Percentiles rank a stretch among this genome's conserved stretches.
phyloP scores from a whole-genome alignment of 2,888 invertebrate genomes.

The Elgonia sp. region DNA sequence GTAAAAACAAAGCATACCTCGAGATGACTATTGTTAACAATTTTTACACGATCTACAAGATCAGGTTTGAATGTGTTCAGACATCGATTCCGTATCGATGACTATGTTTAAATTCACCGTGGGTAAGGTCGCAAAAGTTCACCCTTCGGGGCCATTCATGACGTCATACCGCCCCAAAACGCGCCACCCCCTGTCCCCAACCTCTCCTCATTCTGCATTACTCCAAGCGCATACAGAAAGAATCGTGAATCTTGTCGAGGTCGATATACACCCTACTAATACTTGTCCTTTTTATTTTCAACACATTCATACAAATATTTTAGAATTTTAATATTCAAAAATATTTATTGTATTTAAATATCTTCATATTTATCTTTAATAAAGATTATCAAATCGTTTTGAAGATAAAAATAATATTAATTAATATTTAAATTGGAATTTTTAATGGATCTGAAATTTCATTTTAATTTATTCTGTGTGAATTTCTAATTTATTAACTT shows the following conservation, averaged over 20 bases:
- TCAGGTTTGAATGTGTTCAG: conserved; percentile 15
- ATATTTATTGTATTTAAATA: not conserved
- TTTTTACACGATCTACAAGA: conserved; percentile 23
- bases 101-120: conserved; percentile 60
- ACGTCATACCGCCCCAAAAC: conserved; percentile 63
- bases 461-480: not conserved
- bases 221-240: conserved; percentile 79
- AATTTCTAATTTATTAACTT: not conserved
- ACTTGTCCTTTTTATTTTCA: conserved; percentile 59
- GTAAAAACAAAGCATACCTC: conserved; percentile 22
- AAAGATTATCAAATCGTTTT: not conserved
- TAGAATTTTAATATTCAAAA: conserved; percentile 26
- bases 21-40: conserved; percentile 23
- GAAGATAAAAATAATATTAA: not conserved
- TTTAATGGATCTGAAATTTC: not conserved
- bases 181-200: conserved; percentile 49
- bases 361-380: not conserved
- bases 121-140: conserved; percentile 68
- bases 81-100: conserved; percentile 58
- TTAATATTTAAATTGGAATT: not conserved
- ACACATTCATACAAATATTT: conserved; percentile 22
- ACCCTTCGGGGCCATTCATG: conserved; percentile 71
- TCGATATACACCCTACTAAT: conserved; percentile 83
- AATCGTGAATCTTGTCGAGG: conserved; percentile 83
- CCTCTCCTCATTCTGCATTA: conserved; percentile 60